These are phyloP conservation scores for Agrypnus murinus DNA, from an alignment of 2,888 invertebrate species.

Conservation along the genomic window DNA sequence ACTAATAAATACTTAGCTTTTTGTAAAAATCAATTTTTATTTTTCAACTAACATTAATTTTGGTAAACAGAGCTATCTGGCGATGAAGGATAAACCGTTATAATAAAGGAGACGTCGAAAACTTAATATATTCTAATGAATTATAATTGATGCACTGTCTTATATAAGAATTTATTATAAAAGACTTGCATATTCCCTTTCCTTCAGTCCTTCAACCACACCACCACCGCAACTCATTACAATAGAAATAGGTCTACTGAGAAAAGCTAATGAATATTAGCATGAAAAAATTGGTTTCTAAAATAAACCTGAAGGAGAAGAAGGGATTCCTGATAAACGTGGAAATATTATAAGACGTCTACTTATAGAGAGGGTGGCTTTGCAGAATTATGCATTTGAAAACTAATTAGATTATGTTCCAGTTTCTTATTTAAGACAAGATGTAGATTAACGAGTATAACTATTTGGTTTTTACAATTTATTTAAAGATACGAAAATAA, in stretches of 20 bases:
- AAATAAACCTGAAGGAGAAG: slow-evolving; percentile 37
- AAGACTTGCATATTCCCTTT: slow-evolving; percentile 48
- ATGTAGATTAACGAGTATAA: too few relatives aligned
- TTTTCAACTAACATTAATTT: too few relatives aligned
- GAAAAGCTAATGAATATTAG: slow-evolving; percentile 51
- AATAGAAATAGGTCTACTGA: slow-evolving; percentile 51
- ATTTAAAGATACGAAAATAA: too few relatives aligned
- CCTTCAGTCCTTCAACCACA: slow-evolving; percentile 35
- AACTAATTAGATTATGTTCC: too few relatives aligned
- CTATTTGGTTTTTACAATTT: too few relatives aligned
- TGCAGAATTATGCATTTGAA: too few relatives aligned
- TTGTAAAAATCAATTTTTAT: too few relatives aligned
- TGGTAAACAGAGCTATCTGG: not conserved
- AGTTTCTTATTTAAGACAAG: too few relatives aligned
- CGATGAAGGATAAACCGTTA: slow-evolving; percentile 3
- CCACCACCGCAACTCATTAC: slow-evolving; percentile 45
- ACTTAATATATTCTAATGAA: slow-evolving; percentile 54
- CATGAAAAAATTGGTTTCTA: slow-evolving; percentile 52
- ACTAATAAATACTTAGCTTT: too few relatives aligned
- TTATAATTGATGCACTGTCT: slow-evolving; percentile 56
- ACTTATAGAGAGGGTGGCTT: too few relatives aligned
- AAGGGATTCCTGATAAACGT: slow-evolving; percentile 29
- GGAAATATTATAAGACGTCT: too few relatives aligned
- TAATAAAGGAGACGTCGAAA: slow-evolving; percentile 18
- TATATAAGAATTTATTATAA: slow-evolving; percentile 52